Base-by-base conservation (phyloP, 2,888 invertebrate species). In the Sminthurides aquaticus region DNA sequence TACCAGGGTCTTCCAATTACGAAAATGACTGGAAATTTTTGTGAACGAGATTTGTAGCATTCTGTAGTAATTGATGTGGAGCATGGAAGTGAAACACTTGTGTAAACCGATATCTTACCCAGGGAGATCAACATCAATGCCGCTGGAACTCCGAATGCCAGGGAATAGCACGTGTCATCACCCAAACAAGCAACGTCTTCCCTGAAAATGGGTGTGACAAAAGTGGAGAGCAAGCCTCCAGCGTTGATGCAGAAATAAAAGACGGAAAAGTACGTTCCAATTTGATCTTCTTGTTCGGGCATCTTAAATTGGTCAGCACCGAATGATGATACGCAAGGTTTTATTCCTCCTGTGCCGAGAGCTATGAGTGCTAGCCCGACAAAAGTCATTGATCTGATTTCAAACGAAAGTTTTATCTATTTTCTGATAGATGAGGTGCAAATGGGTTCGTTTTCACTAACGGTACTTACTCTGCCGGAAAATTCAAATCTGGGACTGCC, bases 321-420 rank as follows among this genome's bases (percentile, higher is more conserved):
- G 78, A 97, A 96, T 0, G 96, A 91, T 0, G 92, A 84, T 0
- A 97, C 95, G 76, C 95, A 95, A 0, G 96, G 95, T 77, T 97
- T 97, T 75, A 97, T 97, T 1, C 70, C 95, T 1, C 95, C 95
- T 0, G 94, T 93, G 0, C 94, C 95, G n/a, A 94, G 75, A 0
- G 92, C 93, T 75, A 97, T 91, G 62, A 83, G 76, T 1, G 80
- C 67, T 55, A 84, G 76, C 0, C 82, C 83, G 28, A 81, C 69
- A 62, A 81, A 75, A 2, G 80, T 78, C 24, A 81, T 78, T 62
- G 73, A 66, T 70, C 80, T 81, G 73, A 18, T 18, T 34, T 43
- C 2, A 15, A 34, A 34, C 43, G 43, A 34, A 34, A 34, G 15
- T 34, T 34, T 34, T 15, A 34, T 11, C 5, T 15, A 34, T 5